These are phyloP conservation scores for Cybosia mesomella DNA, from an alignment of 2,888 invertebrate genomes.

Conservation along the genomic window DNA sequence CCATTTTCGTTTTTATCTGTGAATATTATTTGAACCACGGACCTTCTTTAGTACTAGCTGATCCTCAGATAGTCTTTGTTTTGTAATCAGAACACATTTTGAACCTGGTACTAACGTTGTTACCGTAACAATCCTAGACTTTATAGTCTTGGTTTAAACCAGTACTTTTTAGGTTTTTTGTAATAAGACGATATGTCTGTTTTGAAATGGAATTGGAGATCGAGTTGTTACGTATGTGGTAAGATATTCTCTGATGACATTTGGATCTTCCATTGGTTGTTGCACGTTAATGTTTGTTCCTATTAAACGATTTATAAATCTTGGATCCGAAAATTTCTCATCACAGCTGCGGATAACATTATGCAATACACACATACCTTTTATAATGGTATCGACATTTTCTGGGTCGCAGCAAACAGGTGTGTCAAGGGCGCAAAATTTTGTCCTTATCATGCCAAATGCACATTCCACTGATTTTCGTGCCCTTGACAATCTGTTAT, in stretches of 20 bases:
- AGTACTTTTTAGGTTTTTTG: no score
- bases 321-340: constrained; percentile 17
- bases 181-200: constrained; percentile 20
- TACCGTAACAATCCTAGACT: no score
- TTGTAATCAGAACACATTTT: no score
- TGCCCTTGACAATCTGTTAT: constrained; percentile 19
- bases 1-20: no score
- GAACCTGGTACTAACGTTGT: no score
- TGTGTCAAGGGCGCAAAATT: constrained; percentile 21
- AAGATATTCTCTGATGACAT: constrained; percentile 6
- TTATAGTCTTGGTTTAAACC: no score
- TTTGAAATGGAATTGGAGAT: constrained; percentile 21
- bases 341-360: constrained; percentile 29
- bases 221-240: constrained; percentile 17
- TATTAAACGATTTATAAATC: neutral
- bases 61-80: no score
- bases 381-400: constrained; percentile 22
- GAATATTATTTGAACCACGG: no score
- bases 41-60: no score
- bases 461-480: constrained; percentile 25
- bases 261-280: constrained; percentile 1
- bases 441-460: constrained; percentile 25
- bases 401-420: constrained; percentile 22
- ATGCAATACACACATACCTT: constrained; percentile 31
- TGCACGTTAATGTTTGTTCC: neutral